Conservation (phyloP, 2,797 vertebrate genomes). For the Neosilurus mollespiculum region DNA sequence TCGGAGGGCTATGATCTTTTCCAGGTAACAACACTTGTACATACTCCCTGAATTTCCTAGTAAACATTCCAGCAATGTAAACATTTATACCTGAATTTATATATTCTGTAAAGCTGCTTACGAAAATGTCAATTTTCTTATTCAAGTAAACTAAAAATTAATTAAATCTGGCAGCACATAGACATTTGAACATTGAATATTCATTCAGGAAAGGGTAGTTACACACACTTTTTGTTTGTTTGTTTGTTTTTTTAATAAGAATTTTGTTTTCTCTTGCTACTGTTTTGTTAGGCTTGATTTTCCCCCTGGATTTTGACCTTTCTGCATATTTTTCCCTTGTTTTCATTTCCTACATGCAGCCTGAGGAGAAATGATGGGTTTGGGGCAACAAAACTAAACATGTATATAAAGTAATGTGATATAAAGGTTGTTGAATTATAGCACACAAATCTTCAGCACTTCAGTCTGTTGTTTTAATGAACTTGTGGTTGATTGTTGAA, state of each 20-base stretch:
- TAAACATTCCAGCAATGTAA: neutral
- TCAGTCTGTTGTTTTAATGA: conserved; percentile 4
- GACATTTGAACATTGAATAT: too few species aligned
- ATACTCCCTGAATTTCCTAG: neutral
- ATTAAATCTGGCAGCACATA: too few species aligned
- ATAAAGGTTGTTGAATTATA: conserved; percentile 24
- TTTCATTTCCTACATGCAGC: conserved; percentile 81
- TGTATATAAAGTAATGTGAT: conserved; percentile 6
- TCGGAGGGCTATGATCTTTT: conserved; percentile 89
- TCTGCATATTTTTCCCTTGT: conserved; percentile 31
- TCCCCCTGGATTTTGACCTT: conserved; percentile 9
- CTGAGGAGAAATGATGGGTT: conserved; percentile 80
- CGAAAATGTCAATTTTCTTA: too few species aligned
- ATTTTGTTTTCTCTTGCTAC: too few species aligned
- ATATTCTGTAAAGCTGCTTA: too few species aligned
- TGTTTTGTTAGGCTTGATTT: neutral
- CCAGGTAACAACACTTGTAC: conserved; percentile 76
- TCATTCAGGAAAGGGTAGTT: too few species aligned
- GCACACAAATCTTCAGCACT: conserved; percentile 22
- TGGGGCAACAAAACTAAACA: neutral
- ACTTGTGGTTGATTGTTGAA: conserved; percentile 1
- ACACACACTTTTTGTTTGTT: neutral
- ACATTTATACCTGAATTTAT: too few species aligned
- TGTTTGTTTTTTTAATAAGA: neutral
- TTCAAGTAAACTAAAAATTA: too few species aligned